Evolutionary conservation across 2,888 invertebrate species (phyloP), one percentile per base, ranked within the genome.

Genomic region (Gymnosoma rotundatum): DNA sequence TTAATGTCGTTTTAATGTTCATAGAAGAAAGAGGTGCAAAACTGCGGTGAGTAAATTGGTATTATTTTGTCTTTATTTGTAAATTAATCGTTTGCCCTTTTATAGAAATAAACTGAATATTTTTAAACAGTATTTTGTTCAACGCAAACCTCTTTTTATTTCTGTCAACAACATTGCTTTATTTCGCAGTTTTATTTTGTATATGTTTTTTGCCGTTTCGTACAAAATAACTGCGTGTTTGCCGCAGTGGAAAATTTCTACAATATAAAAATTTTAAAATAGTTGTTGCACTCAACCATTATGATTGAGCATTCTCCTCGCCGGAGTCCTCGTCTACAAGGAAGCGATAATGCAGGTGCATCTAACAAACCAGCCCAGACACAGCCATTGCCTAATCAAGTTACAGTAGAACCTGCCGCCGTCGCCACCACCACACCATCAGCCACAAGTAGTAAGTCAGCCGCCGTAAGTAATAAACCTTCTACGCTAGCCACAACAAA

Each of bases 161-260:
- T 45, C 14, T 20, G 20, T 18, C 52, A 10, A 18, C 9, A 36
- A 67, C 38, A 54, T 66, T 52, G 12, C 25, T 66, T 66, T 66
- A 66, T 66, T 66, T 66, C 66, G 66, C 66, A 66, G 52, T 18
- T 32, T 63, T 45, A 20, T 52, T 66, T 32, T 50, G 50, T 50
- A 36, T 18, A 18, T 32, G 66, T 52, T 20, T 20, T 38, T 38
- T 38, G 38, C 12, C 38, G 9, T 38, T 8, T 8, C 12, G 38
- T 38, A 38, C 8, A 38, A 38, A 38, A 12, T 38, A 38, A 38
- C 38, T 10, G 25, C 25, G 25, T 25, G 25, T 25, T 12, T 38
- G 8, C 38, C 12, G 38, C 38, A 2, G 8, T 38, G 8, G 38
- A 10, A 10, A 38, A 8, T 38, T 8, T 38, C 38, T 10, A 38